Evolutionary conservation across 2,888 invertebrate genomes (phyloP), one percentile per base, ranked within the genome.

Genomic region (Hoplodrina blanda): DNA sequence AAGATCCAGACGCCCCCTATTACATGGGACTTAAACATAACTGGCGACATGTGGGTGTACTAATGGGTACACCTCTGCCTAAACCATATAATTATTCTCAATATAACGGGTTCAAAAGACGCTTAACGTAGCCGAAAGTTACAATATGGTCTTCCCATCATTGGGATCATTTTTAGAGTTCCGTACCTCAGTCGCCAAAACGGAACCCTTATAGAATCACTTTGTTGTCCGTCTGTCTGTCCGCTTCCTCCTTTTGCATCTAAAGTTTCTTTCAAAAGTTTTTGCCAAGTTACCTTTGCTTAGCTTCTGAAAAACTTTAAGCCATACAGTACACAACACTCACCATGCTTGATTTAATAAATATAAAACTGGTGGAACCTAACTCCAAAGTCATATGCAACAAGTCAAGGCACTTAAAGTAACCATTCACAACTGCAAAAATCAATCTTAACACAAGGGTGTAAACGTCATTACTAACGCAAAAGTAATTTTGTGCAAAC

Each of bases 381-480:
- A 80, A 72, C 68, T 44, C 56, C 60, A 33, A 68, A 77, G 68
- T 78, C 61, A 57, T 82, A 71, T 78, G 83, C 83, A 83, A 83
- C 83, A 83, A 82, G 83, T 84, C 73, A 33, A 50, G 25, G 17
- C 53, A 61, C 17, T 59, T 5, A 46, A 30, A 62, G 37, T 10
- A 20, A 20, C 44, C 17, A 15, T 11, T n/a, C 4, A 50, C 10
- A 20, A 41, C 37, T 49, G 5, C 37, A 54, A 78, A 62, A 62
- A 50, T 44, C 44, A 69, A 62, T 46, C 49, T 37, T 73, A 70
- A 37, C 13, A 50, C 60, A 30, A 57, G 1, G 41, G 0, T 4
- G 7, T 67, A 67, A 37, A 44, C 25, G 30, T 33, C 44, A 44
- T 20, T 8, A 15, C 4, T 57, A 76, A 54, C 15, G 78, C 72